Conservation (phyloP, 2,797 vertebrate species). For the Spinus olivaceus region DNA sequence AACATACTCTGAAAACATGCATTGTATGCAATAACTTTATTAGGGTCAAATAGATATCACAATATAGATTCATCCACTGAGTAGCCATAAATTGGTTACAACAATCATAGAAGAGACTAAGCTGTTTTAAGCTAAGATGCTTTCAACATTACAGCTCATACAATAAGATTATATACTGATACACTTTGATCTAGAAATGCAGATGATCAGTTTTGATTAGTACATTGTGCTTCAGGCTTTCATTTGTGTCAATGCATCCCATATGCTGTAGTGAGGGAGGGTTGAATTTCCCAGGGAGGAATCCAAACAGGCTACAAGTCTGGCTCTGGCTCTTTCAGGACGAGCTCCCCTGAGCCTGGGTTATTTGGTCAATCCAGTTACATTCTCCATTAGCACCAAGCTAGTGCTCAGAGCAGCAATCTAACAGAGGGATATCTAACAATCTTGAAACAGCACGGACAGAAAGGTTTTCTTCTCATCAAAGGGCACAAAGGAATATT, state of each 20-base stretch:
- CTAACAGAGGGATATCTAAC: slow-evolving; percentile 32
- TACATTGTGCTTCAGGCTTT: slow-evolving; percentile 47
- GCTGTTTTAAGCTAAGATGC: slow-evolving; percentile 73
- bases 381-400: slow-evolving; percentile 63
- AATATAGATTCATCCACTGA: slow-evolving; percentile 77
- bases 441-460: slow-evolving; percentile 26
- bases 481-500: slow-evolving; percentile 20
- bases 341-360: slow-evolving; percentile 17
- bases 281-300: neutral
- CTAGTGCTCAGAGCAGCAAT: slow-evolving; percentile 43
- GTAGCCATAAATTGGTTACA: slow-evolving; percentile 76
- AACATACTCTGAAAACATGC: slow-evolving; percentile 45
- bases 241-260: neutral
- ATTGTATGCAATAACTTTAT: slow-evolving; percentile 80
- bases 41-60: slow-evolving; percentile 80
- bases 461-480: slow-evolving; percentile 1
- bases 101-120: slow-evolving; percentile 73
- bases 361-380: slow-evolving; percentile 57
- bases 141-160: slow-evolving; percentile 71
- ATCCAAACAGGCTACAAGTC: neutral
- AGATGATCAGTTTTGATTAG: slow-evolving; percentile 62
- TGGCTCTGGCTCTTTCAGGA: neutral
- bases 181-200: slow-evolving; percentile 72
- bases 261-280: neutral
- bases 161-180: slow-evolving; percentile 65